Percentiles rank a stretch among this genome's conserved stretches.
phyloP scores from a whole-genome alignment of 2,888 invertebrate genomes.

The Cartodere bifasciata region DNA sequence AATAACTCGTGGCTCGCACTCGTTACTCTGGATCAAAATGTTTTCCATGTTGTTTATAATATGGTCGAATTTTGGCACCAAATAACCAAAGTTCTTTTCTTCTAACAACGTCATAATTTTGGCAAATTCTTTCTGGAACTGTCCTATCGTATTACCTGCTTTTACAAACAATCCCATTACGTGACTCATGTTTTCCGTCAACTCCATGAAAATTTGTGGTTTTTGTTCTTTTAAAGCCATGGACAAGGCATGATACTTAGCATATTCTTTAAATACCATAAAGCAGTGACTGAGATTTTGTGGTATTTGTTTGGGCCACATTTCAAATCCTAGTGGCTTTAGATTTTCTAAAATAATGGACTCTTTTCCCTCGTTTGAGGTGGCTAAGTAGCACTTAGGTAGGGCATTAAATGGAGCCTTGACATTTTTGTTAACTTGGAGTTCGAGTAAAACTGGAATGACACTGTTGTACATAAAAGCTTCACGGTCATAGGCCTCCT shows the following conservation, averaged over 20 bases:
- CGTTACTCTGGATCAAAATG: too few relatives aligned
- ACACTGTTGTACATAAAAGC: slow-evolving; percentile 7
- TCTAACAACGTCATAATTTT: too few relatives aligned
- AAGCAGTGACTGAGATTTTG: slow-evolving; percentile 4
- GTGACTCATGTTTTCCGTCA: too few relatives aligned
- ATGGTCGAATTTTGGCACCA: too few relatives aligned
- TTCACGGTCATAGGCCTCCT: slow-evolving; percentile 6
- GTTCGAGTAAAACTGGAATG: slow-evolving; percentile 3
- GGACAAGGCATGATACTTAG: slow-evolving; percentile 8
- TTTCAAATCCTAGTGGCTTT: slow-evolving; percentile 2
- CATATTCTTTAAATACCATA: slow-evolving; percentile 5
- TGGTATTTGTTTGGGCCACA: not conserved
- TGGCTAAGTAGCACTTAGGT: slow-evolving; percentile 5
- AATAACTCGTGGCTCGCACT: too few relatives aligned
- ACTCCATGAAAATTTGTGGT: slow-evolving; percentile 4
- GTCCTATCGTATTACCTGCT: too few relatives aligned
- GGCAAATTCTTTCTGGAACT: too few relatives aligned
- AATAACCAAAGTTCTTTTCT: too few relatives aligned
- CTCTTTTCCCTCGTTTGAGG: not conserved
- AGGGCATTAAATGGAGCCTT: slow-evolving; percentile 4
- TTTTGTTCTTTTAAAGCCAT: slow-evolving; percentile 8
- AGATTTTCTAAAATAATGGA: slow-evolving; percentile 7
- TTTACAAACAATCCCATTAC: too few relatives aligned
- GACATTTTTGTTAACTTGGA: not conserved
- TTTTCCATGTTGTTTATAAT: too few relatives aligned